A percentile compares a stretch with the other conserved stretches of the same genome.
These are phyloP conservation scores for Bolinopsis microptera DNA, from an alignment of 37 sponge, comb jelly and placozoan genomes.

Conservation along the genomic window DNA sequence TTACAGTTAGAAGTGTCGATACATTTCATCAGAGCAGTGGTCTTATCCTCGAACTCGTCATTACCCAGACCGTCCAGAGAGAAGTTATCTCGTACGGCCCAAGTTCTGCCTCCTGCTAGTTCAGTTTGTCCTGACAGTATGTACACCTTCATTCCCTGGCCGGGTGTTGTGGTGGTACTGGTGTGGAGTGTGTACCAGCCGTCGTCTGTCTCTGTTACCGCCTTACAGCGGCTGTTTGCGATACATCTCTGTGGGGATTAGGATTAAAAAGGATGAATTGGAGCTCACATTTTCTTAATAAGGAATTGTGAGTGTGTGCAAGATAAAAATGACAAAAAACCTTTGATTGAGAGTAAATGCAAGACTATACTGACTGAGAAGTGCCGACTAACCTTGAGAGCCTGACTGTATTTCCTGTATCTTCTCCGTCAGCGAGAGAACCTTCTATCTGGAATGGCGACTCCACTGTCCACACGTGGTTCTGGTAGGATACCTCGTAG, in stretches of 20 bases:
- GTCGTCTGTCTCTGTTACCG: not conserved
- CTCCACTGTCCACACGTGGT: not conserved
- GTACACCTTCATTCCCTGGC: not conserved
- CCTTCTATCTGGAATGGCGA: not conserved
- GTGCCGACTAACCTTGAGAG: not conserved
- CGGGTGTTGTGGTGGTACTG: slow-evolving; percentile 10
- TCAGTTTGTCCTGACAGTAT: not conserved
- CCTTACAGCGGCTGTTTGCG: not conserved
- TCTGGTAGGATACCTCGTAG: not conserved
- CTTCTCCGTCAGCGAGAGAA: not conserved
- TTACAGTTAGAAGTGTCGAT: not conserved
- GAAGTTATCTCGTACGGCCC: not conserved
- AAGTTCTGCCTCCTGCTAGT: not conserved
- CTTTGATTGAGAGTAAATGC: too few species aligned
- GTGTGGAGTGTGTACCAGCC: not conserved
- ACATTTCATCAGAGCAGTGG: slow-evolving; percentile 35
- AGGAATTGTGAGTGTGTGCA: too few species aligned
- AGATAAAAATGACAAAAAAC: too few species aligned
- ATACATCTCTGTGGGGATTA: not conserved
- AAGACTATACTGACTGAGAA: too few species aligned
- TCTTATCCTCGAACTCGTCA: not conserved
- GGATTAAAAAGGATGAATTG: not conserved
- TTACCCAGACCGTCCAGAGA: not conserved
- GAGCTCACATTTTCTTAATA: too few species aligned
- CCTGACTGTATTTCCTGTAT: not conserved